Evolutionary conservation across 2,888 invertebrate species (phyloP).

Genomic region (Parascotia fuliginaria): DNA sequence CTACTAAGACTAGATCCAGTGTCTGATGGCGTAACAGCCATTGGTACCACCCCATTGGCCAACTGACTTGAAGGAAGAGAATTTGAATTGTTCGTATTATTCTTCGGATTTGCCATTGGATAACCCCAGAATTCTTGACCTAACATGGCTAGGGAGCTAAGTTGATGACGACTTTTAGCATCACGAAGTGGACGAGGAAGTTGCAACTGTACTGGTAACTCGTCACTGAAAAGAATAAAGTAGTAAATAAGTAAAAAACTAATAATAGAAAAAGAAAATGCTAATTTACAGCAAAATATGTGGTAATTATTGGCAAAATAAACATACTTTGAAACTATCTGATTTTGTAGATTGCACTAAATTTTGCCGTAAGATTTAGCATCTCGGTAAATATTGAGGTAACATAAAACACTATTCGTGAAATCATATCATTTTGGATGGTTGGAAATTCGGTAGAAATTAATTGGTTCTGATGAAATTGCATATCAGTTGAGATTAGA

Average conservation of each 20-base stretch:
- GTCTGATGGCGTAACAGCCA: constrained; percentile 87
- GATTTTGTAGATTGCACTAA: too few species aligned
- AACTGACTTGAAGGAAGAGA: constrained; percentile 70
- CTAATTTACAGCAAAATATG: too few species aligned
- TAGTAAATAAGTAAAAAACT: neutral
- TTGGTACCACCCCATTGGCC: constrained; percentile 72
- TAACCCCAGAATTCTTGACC: constrained; percentile 95
- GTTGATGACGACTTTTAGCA: constrained; percentile 95
- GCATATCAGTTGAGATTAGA: too few species aligned
- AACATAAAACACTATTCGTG: too few species aligned
- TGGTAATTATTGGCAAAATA: too few species aligned
- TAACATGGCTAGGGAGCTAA: constrained; percentile 94
- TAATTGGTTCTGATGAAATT: too few species aligned
- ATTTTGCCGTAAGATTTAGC: too few species aligned
- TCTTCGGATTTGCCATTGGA: constrained; percentile 91
- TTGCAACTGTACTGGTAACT: constrained; percentile 95
- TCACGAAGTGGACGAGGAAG: constrained; percentile 94
- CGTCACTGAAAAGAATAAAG: constrained; percentile 88
- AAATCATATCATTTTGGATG: too few species aligned
- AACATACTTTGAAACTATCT: too few species aligned
- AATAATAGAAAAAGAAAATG: too few species aligned
- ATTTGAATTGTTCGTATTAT: constrained; percentile 64
- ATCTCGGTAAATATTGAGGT: too few species aligned
- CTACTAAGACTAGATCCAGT: constrained; percentile 91
- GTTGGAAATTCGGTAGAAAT: too few species aligned